These are phyloP conservation scores for Procambarus clarkii DNA, from an alignment of 1,140 invertebrate species.

Conservation along the genomic window DNA sequence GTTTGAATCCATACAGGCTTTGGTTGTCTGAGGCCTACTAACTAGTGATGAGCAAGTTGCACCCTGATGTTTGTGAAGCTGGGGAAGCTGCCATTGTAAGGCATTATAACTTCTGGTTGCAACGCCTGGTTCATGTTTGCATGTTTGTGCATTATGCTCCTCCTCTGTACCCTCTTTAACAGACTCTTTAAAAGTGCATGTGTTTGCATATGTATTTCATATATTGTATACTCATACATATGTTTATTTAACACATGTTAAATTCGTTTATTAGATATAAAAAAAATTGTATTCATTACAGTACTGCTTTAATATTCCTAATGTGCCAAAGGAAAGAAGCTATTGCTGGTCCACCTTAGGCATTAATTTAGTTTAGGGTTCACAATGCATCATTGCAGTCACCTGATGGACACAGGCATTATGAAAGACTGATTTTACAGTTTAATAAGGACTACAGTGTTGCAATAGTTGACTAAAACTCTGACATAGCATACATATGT, in stretches of 20 bases:
- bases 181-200: not conserved
- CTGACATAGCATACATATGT: too few species aligned
- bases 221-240: conserved; percentile 7
- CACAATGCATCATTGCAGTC: too few species aligned
- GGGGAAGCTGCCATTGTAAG: conserved; percentile 44
- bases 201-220: not conserved
- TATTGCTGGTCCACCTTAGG: too few species aligned
- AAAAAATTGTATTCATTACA: not conserved
- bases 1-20: conserved; percentile 35
- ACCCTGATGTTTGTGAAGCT: conserved; percentile 54
- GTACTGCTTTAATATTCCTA: too few species aligned
- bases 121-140: not conserved
- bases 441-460: too few species aligned
- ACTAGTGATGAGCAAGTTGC: conserved; percentile 25
- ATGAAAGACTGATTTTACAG: too few species aligned
- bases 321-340: too few species aligned
- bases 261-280: not conserved
- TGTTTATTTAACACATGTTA: conserved; percentile 17
- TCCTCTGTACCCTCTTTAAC: not conserved
- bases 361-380: too few species aligned
- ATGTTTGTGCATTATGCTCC: not conserved
- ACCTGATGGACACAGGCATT: too few species aligned
- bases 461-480: too few species aligned
- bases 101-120: not conserved
- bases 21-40: conserved; percentile 25